Evolutionary conservation across 2,113 vertebrate genomes (phyloP).

Genomic region (Taurulus bubalis): DNA sequence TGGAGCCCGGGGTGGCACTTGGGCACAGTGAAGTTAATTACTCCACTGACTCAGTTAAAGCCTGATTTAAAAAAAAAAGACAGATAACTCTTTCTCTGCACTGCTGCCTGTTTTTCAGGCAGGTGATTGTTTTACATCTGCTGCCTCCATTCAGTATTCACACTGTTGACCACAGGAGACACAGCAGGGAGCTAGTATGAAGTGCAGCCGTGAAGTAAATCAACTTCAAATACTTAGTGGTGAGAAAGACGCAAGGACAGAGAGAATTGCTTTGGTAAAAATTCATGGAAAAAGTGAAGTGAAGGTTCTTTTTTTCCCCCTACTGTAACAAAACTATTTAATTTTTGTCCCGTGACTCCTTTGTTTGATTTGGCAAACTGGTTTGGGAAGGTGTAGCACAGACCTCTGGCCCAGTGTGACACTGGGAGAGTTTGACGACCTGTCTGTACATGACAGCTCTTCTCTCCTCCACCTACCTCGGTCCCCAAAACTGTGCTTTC

Average conservation of each 20-base stretch:
- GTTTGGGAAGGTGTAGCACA: slow-evolving; percentile 51
- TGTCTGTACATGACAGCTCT: slow-evolving; percentile 10
- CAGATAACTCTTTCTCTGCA: slow-evolving; percentile 36
- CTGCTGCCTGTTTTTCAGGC: slow-evolving; percentile 30
- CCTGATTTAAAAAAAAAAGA: slow-evolving; percentile 70
- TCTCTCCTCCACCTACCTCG: not conserved
- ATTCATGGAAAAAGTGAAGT: slow-evolving; percentile 51
- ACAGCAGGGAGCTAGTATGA: slow-evolving; percentile 58
- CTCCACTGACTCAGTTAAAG: slow-evolving; percentile 47
- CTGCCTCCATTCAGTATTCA: slow-evolving; percentile 57
- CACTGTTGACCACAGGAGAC: slow-evolving; percentile 47
- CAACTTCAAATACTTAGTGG: slow-evolving; percentile 46
- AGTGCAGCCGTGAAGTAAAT: slow-evolving; percentile 51
- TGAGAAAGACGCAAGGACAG: slow-evolving; percentile 30
- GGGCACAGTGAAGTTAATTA: slow-evolving; percentile 59
- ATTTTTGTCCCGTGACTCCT: slow-evolving; percentile 6
- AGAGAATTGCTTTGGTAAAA: slow-evolving; percentile 27
- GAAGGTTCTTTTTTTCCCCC: not conserved
- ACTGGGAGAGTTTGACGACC: slow-evolving; percentile 1
- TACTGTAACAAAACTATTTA: slow-evolving; percentile 1
- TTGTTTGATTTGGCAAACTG: slow-evolving; percentile 38
- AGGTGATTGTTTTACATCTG: slow-evolving; percentile 64
- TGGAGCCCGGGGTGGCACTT: slow-evolving; percentile 40
- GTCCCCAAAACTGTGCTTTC: slow-evolving; percentile 8
- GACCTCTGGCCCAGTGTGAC: slow-evolving; percentile 52